phyloP scores from a whole-genome alignment of 2,797 vertebrate genomes.

The Setipinna tenuifilis region DNA sequence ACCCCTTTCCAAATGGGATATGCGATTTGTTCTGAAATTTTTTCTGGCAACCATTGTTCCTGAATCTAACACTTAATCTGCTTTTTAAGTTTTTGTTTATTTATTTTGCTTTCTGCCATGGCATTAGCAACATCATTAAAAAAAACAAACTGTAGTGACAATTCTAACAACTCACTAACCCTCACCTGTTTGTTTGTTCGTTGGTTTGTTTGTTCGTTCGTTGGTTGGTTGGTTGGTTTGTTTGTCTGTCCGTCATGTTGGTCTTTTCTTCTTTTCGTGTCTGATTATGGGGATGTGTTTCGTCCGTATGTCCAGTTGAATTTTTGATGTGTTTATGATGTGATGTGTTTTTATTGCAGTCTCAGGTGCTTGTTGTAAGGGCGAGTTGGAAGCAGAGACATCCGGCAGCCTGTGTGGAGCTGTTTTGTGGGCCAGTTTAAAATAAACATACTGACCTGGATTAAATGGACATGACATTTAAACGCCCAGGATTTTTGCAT shows the following conservation, averaged over 20 bases:
- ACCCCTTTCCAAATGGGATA: conserved; percentile 83
- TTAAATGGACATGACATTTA: not conserved
- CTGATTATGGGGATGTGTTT: not conserved
- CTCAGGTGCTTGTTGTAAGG: conserved; percentile 9
- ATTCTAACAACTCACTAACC: conserved; percentile 55
- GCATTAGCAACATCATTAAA: not conserved
- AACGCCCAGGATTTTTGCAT: not conserved
- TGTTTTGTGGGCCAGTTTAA: not conserved
- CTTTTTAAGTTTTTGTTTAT: conserved; percentile 48
- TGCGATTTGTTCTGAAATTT: conserved; percentile 69
- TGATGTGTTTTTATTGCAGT: conserved; percentile 24
- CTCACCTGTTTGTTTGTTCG: conserved; percentile 16
- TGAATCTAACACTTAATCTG: conserved; percentile 84
- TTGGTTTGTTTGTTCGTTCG: not conserved
- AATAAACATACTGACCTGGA: not conserved
- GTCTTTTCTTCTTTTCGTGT: not conserved
- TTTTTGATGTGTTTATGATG: conserved; percentile 20
- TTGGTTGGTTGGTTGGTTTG: no score
- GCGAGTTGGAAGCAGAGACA: conserved; percentile 13
- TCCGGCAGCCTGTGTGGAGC: not conserved
- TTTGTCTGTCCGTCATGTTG: no score
- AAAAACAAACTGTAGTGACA: not conserved
- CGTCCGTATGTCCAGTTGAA: not conserved
- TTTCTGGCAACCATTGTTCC: conserved; percentile 79
- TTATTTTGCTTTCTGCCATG: conserved; percentile 54